These are phyloP conservation scores for Capitulum mitella DNA, from an alignment of 2,888 invertebrate species.

Conservation along the genomic window DNA sequence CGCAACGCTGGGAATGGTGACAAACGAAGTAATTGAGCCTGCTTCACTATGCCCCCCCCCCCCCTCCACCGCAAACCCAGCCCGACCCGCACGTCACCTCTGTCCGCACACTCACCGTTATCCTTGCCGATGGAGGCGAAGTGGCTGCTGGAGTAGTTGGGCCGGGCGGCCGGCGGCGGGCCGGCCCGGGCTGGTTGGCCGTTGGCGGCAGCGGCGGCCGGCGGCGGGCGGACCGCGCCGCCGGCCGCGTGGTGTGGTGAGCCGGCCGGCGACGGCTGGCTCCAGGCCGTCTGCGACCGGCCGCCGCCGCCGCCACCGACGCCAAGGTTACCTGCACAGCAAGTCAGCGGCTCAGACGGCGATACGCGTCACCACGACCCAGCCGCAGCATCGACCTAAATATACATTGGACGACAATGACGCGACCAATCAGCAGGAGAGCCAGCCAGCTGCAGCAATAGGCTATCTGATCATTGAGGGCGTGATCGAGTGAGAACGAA, in stretches of 20 bases:
- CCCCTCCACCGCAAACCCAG: no score
- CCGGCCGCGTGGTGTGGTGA: conserved; percentile 15
- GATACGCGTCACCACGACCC: no score
- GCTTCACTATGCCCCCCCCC: no score
- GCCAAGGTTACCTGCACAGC: conserved; percentile 10
- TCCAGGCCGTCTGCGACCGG: background rate
- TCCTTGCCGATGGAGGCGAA: background rate
- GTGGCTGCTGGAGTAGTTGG: conserved; percentile 18
- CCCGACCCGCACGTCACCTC: background rate
- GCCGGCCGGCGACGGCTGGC: conserved; percentile 2
- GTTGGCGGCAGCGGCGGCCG: background rate
- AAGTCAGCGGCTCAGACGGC: no score
- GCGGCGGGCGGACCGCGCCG: background rate
- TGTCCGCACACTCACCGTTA: background rate
- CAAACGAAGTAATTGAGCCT: no score
- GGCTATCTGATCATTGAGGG: no score
- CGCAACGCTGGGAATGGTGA: no score
- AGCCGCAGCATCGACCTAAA: no score
- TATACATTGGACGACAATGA: no score
- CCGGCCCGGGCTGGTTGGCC: background rate
- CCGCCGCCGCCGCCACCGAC: background rate
- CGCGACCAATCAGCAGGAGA: no score
- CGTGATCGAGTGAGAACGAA: no score
- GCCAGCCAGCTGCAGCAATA: no score
- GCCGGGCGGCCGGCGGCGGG: background rate